These are phyloP conservation scores for Elymnias hypermnestra DNA, from an alignment of 1,140 invertebrate genomes.

Conservation along the genomic window DNA sequence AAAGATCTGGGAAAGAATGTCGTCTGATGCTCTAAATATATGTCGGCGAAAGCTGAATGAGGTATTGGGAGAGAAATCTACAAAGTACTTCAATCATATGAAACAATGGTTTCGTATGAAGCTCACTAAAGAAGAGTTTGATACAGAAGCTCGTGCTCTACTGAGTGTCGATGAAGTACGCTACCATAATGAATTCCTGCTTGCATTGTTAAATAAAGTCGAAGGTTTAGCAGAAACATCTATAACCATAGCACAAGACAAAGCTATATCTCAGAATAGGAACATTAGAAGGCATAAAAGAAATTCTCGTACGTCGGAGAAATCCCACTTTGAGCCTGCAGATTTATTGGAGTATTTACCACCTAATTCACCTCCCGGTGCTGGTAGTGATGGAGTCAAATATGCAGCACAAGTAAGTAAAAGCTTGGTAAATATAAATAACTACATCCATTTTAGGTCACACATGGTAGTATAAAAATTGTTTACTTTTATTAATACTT, in stretches of 20 bases:
- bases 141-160: conserved; percentile 83
- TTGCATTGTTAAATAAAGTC: conserved; percentile 86
- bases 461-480: too few species aligned
- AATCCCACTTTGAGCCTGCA: conserved; percentile 64
- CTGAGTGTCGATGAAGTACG: conserved; percentile 83
- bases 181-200: conserved; percentile 89
- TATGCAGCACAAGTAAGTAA: conserved; percentile 59
- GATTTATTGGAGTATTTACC: conserved; percentile 75
- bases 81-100: conserved; percentile 82
- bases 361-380: conserved; percentile 57
- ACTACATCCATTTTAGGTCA: too few species aligned
- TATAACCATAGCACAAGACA: conserved; percentile 72
- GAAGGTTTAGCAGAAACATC: conserved; percentile 79
- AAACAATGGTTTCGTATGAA: conserved; percentile 85
- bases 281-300: conserved; percentile 77
- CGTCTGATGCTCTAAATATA: conserved; percentile 53
- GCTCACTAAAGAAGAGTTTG: conserved; percentile 88
- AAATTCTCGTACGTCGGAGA: conserved; percentile 78
- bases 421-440: too few species aligned
- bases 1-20: too few species aligned
- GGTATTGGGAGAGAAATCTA: conserved; percentile 80
- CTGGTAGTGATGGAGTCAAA: conserved; percentile 59
- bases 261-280: conserved; percentile 69
- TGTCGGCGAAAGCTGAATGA: conserved; percentile 79
- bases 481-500: too few species aligned